Evolutionary conservation across 92 coral and sea anemone genomes (phyloP), one percentile per base, ranked within the genome.

Genomic region (Muricea muricata): DNA sequence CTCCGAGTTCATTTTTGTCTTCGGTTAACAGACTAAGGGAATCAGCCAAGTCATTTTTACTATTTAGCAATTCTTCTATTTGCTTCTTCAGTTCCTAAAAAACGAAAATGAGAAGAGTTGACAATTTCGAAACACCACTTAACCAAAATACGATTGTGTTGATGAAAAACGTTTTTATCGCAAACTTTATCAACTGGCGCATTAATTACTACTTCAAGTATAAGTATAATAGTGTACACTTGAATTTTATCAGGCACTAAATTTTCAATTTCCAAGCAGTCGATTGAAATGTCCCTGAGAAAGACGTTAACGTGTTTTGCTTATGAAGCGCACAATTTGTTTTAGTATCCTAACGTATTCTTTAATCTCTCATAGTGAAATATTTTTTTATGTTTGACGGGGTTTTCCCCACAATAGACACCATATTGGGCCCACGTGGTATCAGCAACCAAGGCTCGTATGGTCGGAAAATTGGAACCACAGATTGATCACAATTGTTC

Each of bases 1-100:
- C 91, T 21, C 81, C 72, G 4, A 92, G 81, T 21, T 90, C 93
- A 42, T 80, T 83, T 29, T 82, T 90, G 65, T 93, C 93, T 56
- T 26, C 88, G 68, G 81, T 39, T 24, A 92, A 47, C 84, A 17
- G 9, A 37, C 83, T 55, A 25, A 78, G 63, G 39, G 61, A 31
- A 58, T 78, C 40, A 20, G 41, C 46, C 31, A 20, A 78, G 34
- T 78, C 55, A 78, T 20, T 32, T 17, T 58, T 78, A 65, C 31
- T 8, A 11, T 14, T 7, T 56, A 78, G 32, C 24, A 78, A 23
- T 30, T 78, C 83, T 78, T 78, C 83, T 23, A 78, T 45, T 25
- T 78, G 83, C 14, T 39, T 78, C 48, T 56, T 78, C 26, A 78
- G 40, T 56, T 78, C 83, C 83, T 78, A 17, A 34, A 33, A 3